phyloP scores from a whole-genome alignment of 2,113 vertebrate genomes.

The Cochlearius cochlearius region DNA sequence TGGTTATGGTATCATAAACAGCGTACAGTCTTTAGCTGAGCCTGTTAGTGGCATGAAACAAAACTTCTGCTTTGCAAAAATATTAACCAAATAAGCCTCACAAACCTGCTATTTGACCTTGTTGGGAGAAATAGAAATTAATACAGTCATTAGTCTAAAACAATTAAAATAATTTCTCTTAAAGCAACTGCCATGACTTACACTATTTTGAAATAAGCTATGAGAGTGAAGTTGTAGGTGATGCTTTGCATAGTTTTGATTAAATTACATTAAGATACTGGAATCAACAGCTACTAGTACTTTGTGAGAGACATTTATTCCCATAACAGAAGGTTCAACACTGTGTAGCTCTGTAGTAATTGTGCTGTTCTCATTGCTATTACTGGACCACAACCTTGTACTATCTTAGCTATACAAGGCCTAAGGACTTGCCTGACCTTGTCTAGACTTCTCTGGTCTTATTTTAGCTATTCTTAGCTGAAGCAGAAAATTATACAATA shows the following conservation, averaged over 20 bases:
- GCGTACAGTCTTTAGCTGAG: background rate
- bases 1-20: background rate
- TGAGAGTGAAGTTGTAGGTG: background rate
- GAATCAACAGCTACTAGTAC: background rate
- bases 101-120: constrained; percentile 2
- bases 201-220: constrained; percentile 27
- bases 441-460: background rate
- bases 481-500: background rate
- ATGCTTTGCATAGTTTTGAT: background rate
- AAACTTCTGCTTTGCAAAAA: background rate
- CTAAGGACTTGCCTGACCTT: background rate
- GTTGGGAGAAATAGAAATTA: constrained; percentile 38
- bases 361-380: background rate
- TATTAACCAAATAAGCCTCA: background rate
- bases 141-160: constrained; percentile 20
- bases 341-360: background rate
- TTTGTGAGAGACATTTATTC: background rate
- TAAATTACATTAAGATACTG: background rate
- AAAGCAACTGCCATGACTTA: background rate
- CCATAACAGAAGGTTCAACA: background rate
- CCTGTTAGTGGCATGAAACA: background rate
- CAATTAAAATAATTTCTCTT: constrained; percentile 58
- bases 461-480: background rate
- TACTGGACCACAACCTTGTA: background rate
- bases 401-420: background rate